Conservation (phyloP, 2,113 vertebrate species). For the Rana temporaria region DNA sequence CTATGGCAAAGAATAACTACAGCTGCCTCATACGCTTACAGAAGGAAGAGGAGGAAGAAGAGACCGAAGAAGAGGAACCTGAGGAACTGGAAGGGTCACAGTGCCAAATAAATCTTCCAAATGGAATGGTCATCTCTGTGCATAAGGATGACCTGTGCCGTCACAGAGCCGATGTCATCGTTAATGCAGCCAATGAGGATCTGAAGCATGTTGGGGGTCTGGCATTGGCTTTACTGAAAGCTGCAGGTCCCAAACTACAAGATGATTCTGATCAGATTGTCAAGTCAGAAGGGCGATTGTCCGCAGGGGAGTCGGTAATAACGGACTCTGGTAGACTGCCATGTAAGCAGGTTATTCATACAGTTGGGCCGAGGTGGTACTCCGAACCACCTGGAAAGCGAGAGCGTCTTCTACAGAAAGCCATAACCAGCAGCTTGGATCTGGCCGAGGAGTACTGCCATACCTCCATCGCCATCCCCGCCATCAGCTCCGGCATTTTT, state of each 20-base stretch:
- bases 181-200: constrained; percentile 72
- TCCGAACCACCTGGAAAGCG: not conserved
- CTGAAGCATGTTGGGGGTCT: constrained; percentile 72
- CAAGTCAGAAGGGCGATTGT: constrained; percentile 23
- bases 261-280: constrained; percentile 68
- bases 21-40: constrained; percentile 76
- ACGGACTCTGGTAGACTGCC: constrained; percentile 70
- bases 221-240: constrained; percentile 67
- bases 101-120: constrained; percentile 58
- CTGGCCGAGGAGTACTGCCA: constrained; percentile 66
- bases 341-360: constrained; percentile 80
- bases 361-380: constrained; percentile 75
- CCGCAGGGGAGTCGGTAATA: constrained; percentile 63
- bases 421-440: constrained; percentile 69
- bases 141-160: constrained; percentile 73
- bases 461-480: constrained; percentile 82
- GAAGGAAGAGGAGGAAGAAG: constrained; percentile 52
- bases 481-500: constrained; percentile 74
- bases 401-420: constrained; percentile 62
- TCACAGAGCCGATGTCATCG: constrained; percentile 74
- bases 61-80: not conserved
- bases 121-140: constrained; percentile 73
- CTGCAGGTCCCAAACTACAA: constrained; percentile 80
- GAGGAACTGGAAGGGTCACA: constrained; percentile 41
- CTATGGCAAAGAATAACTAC: constrained; percentile 59